A percentile compares a stretch with the other conserved stretches of the same genome.
phyloP scores from a whole-genome alignment of 2,797 vertebrate genomes.

The Ciconia nigra region DNA sequence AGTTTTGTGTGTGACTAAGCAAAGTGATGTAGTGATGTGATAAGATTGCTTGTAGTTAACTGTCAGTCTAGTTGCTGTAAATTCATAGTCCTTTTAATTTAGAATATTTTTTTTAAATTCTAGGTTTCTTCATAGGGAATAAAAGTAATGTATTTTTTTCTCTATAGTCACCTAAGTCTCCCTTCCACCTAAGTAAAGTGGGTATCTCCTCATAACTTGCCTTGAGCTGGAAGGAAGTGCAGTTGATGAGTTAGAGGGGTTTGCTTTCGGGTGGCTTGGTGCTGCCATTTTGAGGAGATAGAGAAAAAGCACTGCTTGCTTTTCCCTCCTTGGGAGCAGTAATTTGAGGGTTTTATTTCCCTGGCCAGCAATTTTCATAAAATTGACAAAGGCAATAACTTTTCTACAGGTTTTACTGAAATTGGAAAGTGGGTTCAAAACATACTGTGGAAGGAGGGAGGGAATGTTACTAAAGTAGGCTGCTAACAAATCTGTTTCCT shows the following conservation, averaged over 20 bases:
- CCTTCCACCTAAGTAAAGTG: not conserved
- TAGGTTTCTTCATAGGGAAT: not conserved
- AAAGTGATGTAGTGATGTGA: not conserved
- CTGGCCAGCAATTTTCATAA: not conserved
- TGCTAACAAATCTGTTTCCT: not conserved
- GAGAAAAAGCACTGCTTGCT: not conserved
- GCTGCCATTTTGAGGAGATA: not conserved
- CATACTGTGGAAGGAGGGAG: not conserved
- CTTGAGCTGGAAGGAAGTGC: not conserved
- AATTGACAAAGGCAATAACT: not conserved
- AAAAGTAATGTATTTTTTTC: not conserved
- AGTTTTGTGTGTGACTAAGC: slow-evolving; percentile 5
- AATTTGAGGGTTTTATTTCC: not conserved
- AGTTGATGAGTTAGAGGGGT: not conserved
- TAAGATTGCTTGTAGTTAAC: not conserved
- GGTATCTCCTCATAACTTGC: not conserved
- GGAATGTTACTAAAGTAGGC: not conserved
- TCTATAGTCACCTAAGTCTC: not conserved
- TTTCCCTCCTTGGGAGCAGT: not conserved
- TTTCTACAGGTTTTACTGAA: not conserved
- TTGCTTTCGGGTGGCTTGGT: not conserved
- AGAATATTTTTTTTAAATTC: not conserved
- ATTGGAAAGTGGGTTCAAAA: not conserved
- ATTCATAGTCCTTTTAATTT: not conserved
- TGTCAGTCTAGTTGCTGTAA: not conserved